Conservation (phyloP, 2,888 invertebrate genomes). For the Steinernema carpocapsae region DNA sequence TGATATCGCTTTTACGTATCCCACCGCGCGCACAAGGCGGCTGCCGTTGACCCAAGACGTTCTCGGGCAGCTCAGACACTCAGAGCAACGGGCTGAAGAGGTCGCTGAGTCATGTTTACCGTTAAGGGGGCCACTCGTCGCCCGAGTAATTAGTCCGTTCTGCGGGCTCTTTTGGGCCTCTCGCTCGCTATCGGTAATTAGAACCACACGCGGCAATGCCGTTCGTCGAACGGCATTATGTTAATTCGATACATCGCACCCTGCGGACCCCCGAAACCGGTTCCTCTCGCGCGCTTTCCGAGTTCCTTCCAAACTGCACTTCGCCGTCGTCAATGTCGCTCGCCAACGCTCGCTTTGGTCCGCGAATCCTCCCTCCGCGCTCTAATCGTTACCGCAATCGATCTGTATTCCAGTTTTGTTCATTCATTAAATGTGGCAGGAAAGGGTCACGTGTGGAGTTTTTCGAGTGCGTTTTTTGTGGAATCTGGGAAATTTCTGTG, state of each 20-base stretch:
- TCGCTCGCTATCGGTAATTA: neutral
- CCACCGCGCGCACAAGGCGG: no score
- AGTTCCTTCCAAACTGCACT: neutral
- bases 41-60: no score
- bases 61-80: no score
- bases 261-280: neutral
- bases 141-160: constrained; percentile 16
- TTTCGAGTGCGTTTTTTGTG: no score
- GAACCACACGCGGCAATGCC: neutral
- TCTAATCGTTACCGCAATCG: no score
- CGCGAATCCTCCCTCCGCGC: no score
- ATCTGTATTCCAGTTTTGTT: no score
- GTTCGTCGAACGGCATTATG: neutral
- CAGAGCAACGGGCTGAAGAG: no score
- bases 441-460: no score
- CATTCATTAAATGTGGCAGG: no score
- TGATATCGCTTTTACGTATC: neutral
- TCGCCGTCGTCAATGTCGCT: neutral
- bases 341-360: neutral
- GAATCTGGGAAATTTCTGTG: no score
- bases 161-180: neutral
- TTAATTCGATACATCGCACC: neutral
- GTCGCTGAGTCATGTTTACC: constrained; percentile 21
- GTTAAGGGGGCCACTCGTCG: constrained; percentile 6
- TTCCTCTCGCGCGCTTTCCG: neutral